A percentile compares a stretch with the other conserved stretches of the same genome.
phyloP scores from a whole-genome alignment of 2,888 invertebrate species.

The Cacoxenus indagator region DNA sequence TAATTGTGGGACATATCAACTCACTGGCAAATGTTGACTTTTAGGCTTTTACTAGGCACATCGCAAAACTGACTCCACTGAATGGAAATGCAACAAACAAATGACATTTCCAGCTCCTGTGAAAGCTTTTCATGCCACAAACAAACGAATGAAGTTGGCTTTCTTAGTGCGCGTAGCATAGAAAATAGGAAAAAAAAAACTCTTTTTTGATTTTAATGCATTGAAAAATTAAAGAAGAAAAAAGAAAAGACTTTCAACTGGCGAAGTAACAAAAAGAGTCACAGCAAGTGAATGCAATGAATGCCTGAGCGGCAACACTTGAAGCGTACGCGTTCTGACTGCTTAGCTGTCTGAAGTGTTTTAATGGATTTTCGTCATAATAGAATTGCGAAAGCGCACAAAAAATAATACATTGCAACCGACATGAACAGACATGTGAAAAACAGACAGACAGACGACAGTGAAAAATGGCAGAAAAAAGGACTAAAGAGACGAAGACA shows the following conservation, averaged over 20 bases:
- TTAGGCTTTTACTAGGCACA: background rate
- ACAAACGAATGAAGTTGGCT: background rate
- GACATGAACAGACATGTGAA: slow-evolving; percentile 20
- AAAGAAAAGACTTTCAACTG: no score
- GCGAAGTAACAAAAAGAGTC: no score
- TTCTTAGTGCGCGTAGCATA: background rate
- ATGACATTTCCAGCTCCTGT: background rate
- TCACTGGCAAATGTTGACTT: slow-evolving; percentile 5
- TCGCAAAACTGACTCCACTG: background rate
- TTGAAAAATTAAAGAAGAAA: background rate
- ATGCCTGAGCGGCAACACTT: background rate
- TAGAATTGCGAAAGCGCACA: slow-evolving; percentile 2
- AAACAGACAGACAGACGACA: slow-evolving; percentile 16
- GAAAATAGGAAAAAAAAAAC: background rate
- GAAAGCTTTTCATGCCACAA: background rate
- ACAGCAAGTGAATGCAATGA: background rate
- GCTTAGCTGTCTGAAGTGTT: slow-evolving; percentile 19
- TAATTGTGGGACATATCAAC: slow-evolving; percentile 3
- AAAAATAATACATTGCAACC: background rate
- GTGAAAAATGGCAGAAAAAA: background rate
- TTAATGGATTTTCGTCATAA: slow-evolving; percentile 22
- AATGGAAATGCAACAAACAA: background rate
- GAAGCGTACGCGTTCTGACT: background rate
- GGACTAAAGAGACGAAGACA: background rate
- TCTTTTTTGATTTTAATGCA: slow-evolving; percentile 6